Percentiles rank a stretch among this genome's conserved stretches.
Evolutionary conservation across 1,140 invertebrate species (phyloP).

Genomic region (Bombus confusus): DNA sequence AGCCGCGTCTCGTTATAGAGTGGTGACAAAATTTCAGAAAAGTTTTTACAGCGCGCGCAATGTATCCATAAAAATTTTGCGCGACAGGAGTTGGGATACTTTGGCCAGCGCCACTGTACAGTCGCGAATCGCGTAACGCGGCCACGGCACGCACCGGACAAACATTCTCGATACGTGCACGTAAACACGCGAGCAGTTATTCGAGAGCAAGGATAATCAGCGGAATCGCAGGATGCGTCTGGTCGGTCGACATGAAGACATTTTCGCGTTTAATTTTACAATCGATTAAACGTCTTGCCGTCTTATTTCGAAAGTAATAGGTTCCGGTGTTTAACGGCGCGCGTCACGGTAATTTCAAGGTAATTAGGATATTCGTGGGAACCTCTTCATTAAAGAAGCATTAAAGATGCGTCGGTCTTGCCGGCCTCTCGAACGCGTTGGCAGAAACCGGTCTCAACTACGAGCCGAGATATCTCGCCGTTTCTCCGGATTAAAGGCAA

Average conservation of each 20-base stretch:
- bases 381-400: constrained; percentile 57
- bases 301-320: constrained; percentile 22
- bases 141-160: too few species aligned
- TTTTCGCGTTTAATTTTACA: constrained; percentile 30
- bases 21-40: too few species aligned
- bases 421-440: constrained; percentile 8
- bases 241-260: neutral
- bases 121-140: too few species aligned
- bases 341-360: constrained; percentile 46
- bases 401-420: neutral
- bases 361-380: constrained; percentile 66
- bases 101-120: too few species aligned
- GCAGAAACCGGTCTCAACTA: constrained; percentile 53
- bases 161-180: too few species aligned
- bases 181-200: neutral
- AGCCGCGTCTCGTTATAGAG: too few species aligned
- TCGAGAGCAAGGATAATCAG: neutral
- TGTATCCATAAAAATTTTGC: too few species aligned
- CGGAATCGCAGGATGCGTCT: neutral
- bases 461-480: constrained; percentile 37
- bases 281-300: neutral
- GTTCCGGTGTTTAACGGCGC: constrained; percentile 47
- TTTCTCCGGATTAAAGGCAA: constrained; percentile 61
- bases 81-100: too few species aligned
- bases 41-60: too few species aligned